A percentile compares a stretch with the other conserved stretches of the same genome.
phyloP scores from a whole-genome alignment of 1,140 invertebrate species.

The Acyrthosiphon pisum region DNA sequence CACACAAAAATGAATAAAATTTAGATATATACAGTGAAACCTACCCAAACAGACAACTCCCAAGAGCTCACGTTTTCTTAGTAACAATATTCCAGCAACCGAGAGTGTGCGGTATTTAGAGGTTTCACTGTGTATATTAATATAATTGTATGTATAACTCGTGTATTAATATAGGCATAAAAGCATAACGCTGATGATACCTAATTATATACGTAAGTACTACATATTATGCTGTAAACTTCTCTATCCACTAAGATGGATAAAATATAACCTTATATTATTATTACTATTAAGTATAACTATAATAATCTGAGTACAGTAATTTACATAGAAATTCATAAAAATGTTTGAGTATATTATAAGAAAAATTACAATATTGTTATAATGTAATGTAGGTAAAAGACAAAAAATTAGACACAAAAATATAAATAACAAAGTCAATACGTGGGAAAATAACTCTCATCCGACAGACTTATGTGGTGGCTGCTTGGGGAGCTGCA shows the following conservation, averaged over 20 bases:
- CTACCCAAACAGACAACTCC: too few species aligned
- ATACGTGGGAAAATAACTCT: not conserved
- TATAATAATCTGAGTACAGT: not conserved
- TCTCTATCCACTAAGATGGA: not conserved
- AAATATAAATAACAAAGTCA: not conserved
- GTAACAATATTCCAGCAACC: too few species aligned
- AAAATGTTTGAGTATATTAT: not conserved
- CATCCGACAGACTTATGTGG: not conserved
- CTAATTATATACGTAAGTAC: not conserved
- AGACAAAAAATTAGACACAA: not conserved
- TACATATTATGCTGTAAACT: not conserved
- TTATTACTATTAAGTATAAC: not conserved
- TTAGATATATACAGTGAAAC: not conserved
- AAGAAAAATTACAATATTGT: not conserved
- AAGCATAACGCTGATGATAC: not conserved
- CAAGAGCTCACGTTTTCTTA: too few species aligned
- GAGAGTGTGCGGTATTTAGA: too few species aligned
- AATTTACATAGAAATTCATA: not conserved
- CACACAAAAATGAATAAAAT: not conserved
- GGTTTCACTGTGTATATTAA: not conserved
- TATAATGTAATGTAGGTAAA: not conserved
- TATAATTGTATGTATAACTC: not conserved
- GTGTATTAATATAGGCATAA: not conserved
- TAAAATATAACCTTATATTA: not conserved
- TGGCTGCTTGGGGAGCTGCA: not conserved